phyloP scores from a whole-genome alignment of 2,888 invertebrate genomes.

The Stegana nigrithorax region DNA sequence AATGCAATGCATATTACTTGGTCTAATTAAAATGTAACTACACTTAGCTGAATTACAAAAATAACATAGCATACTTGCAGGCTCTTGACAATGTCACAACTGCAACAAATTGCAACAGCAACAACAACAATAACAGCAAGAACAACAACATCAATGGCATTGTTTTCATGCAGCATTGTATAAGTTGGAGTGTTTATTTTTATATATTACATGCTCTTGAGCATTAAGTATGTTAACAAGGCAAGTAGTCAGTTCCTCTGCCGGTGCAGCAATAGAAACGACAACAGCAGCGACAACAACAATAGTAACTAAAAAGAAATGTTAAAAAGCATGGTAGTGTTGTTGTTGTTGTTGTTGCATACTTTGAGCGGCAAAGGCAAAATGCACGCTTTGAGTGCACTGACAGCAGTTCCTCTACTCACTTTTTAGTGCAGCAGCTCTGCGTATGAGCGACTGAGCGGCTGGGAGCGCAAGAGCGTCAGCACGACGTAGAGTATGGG shows the following conservation, averaged over 20 bases:
- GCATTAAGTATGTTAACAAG: constrained; percentile 61
- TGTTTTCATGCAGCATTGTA: constrained; percentile 5
- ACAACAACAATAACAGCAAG: constrained; percentile 14
- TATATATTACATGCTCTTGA: constrained; percentile 6
- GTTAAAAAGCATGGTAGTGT: too few relatives aligned
- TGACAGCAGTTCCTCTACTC: constrained; percentile 3
- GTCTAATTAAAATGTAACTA: constrained; percentile 3
- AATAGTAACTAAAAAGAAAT: neutral
- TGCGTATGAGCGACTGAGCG: too few relatives aligned
- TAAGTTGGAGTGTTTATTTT: constrained; percentile 23
- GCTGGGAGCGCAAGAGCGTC: neutral
- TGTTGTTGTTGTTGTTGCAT: too few relatives aligned
- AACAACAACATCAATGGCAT: constrained; percentile 27
- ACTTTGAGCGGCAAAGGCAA: constrained; percentile 27
- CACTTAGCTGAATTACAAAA: neutral
- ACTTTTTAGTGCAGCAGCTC: neutral
- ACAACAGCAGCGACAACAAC: constrained; percentile 22
- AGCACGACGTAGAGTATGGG: neutral
- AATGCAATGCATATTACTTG: neutral
- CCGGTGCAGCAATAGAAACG: neutral
- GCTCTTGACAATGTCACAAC: neutral
- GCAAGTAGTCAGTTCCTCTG: constrained; percentile 19
- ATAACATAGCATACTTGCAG: constrained; percentile 8
- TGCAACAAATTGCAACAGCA: neutral
- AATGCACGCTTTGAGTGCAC: constrained; percentile 4